Evolutionary conservation across 92 coral and sea anemone species (phyloP).

Genomic region (Diadumene lineata): DNA sequence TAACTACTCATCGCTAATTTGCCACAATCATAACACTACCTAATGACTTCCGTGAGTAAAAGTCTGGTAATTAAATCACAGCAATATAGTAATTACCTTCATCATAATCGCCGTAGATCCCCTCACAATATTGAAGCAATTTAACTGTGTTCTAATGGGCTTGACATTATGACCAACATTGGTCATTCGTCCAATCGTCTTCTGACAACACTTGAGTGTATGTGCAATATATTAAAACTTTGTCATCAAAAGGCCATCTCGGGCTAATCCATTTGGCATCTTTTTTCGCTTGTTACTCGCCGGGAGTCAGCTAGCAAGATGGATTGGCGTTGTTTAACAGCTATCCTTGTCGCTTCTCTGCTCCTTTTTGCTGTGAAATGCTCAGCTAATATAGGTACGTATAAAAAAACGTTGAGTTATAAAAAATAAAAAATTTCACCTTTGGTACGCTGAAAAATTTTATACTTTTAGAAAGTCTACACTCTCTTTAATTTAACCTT

Average conservation of each 20-base stretch:
- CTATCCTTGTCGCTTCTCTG: background rate
- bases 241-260: background rate
- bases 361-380: background rate
- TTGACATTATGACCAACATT: background rate
- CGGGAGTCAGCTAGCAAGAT: background rate
- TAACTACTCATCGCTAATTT: no score
- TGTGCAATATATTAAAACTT: background rate
- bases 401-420: background rate
- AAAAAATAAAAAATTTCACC: no score
- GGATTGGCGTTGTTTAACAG: background rate
- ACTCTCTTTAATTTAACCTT: no score
- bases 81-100: no score
- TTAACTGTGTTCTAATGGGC: background rate
- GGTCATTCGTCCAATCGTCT: background rate
- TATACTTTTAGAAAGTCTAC: no score
- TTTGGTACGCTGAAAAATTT: no score
- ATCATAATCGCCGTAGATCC: no score
- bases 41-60: no score
- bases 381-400: background rate
- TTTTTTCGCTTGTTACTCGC: background rate
- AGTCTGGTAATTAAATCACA: no score
- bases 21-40: no score
- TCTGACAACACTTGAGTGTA: background rate
- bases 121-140: background rate
- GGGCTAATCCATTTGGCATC: background rate